Conservation (phyloP, 2,113 vertebrate species). For the Cavia aperea region DNA sequence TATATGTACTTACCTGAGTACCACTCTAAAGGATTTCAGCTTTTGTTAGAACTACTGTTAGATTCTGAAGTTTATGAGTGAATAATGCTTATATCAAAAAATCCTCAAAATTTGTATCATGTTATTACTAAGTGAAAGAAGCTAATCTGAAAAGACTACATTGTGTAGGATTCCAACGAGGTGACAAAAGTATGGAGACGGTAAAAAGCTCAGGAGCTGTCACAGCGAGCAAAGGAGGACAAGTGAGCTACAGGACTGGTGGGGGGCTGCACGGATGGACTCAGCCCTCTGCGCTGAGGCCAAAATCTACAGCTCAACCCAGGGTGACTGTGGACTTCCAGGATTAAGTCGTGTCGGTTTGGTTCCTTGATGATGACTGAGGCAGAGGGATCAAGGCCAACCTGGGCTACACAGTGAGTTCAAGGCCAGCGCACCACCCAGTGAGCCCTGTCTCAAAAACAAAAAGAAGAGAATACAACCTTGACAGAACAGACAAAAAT, state of each 20-base stretch:
- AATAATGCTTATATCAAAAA: constrained; percentile 20
- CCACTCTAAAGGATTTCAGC: constrained; percentile 44
- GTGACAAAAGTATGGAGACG: not conserved
- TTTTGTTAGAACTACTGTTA: constrained; percentile 27
- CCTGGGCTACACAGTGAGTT: not conserved
- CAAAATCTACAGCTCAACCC: not conserved
- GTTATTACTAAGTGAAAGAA: not conserved
- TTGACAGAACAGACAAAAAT: not conserved
- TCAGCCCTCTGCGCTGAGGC: not conserved
- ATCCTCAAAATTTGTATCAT: not conserved
- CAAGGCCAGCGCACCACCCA: not conserved
- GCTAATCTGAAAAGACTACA: not conserved
- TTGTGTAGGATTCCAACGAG: not conserved
- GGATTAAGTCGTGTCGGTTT: fast-evolving
- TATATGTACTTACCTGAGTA: constrained; percentile 42
- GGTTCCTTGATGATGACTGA: not conserved
- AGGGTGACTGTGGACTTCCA: not conserved
- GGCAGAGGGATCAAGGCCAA: not conserved
- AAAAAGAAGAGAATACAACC: not conserved
- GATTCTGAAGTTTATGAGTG: constrained; percentile 59
- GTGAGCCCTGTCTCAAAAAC: not conserved
- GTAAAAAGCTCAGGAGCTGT: not conserved
- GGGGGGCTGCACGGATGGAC: too few species aligned
- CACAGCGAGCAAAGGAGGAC: not conserved
- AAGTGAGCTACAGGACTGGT: not conserved